Base-by-base conservation (phyloP, 92 coral and sea anemone species). In the Palythoa caribaeorum region DNA sequence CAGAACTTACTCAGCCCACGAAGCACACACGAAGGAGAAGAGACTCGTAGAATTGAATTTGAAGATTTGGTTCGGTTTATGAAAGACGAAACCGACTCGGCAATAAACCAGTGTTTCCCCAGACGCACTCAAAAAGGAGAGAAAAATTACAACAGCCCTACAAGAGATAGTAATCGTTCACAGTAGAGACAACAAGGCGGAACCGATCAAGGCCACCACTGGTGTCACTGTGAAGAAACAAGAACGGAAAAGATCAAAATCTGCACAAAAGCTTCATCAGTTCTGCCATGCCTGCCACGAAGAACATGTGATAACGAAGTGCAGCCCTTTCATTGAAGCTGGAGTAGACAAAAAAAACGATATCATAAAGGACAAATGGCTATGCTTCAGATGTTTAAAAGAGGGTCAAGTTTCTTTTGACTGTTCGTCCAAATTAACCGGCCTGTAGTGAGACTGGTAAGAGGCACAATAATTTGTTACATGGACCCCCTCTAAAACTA, bases 61-160 rank as follows among this genome's bases (percentile, higher is more conserved):
- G 9, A 44, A 10, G 91, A 92, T 80, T 92, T 94, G 35, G 88
- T 83, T 2, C 73, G 89, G 12, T 94, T 91, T 16, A 88, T 89
- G 7, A 89, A 71, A 70, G 77, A 84, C 52, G 94, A 94, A 47
- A 90, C 96, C 38, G 96, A 94, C 14, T 89, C 92, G 13, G 96
- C 89, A 9, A 94, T 89, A 37, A 93, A 92, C 74, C 94, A 93
- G 0, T 69, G 89, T 59, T 94, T 94, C 90, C 92, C 96, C 53
- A 93, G 90, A 2, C 89, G 89, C 47, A 88, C 92, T 3, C 66
- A 92, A 3, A 94, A 76, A 70, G 47, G 76, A 19, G 90, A 84
- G 73, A n/a, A 71, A 91, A n/a, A n/a, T n/a, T n/a, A n/a, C n/a
- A n/a, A n/a, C n/a, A n/a, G n/a, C n/a, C 39, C 47, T 10, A n/a